A percentile compares a stretch with the other conserved stretches of the same genome.
Evolutionary conservation across 1,140 invertebrate species (phyloP).

Genomic region (Battus philenor): DNA sequence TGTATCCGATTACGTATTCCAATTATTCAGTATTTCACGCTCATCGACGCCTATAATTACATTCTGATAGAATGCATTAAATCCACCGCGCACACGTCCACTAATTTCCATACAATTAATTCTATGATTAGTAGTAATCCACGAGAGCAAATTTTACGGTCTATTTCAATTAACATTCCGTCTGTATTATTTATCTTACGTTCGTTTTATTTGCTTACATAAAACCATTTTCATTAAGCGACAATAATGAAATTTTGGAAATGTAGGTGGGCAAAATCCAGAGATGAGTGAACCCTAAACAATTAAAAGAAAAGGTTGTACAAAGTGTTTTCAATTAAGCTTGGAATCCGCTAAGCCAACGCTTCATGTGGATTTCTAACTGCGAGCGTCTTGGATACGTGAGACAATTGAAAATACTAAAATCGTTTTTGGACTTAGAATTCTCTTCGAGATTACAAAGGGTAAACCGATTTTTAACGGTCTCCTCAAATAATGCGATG

Average conservation of each 20-base stretch:
- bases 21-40: slow-evolving; percentile 71
- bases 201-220: slow-evolving; percentile 14
- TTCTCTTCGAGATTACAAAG: no score
- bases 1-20: slow-evolving; percentile 59
- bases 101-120: slow-evolving; percentile 68
- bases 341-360: slow-evolving; percentile 52
- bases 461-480: no score
- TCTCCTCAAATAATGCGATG: no score
- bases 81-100: slow-evolving; percentile 48
- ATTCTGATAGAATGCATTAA: slow-evolving; percentile 68
- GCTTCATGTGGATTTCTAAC: slow-evolving; percentile 38
- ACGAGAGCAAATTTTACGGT: slow-evolving; percentile 31
- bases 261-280: slow-evolving; percentile 19
- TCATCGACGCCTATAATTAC: slow-evolving; percentile 68
- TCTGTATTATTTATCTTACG: slow-evolving; percentile 5
- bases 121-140: slow-evolving; percentile 61
- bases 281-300: slow-evolving; percentile 40
- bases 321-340: slow-evolving; percentile 67
- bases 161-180: slow-evolving; percentile 19
- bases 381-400: slow-evolving; percentile 36
- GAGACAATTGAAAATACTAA: no score
- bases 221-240: slow-evolving; percentile 30
- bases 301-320: slow-evolving; percentile 63
- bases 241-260: slow-evolving; percentile 26
- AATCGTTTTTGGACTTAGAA: no score